A percentile compares a stretch with the other conserved stretches of the same genome.
phyloP scores from a whole-genome alignment of 2,113 vertebrate genomes.

The Madoqua kirkii region DNA sequence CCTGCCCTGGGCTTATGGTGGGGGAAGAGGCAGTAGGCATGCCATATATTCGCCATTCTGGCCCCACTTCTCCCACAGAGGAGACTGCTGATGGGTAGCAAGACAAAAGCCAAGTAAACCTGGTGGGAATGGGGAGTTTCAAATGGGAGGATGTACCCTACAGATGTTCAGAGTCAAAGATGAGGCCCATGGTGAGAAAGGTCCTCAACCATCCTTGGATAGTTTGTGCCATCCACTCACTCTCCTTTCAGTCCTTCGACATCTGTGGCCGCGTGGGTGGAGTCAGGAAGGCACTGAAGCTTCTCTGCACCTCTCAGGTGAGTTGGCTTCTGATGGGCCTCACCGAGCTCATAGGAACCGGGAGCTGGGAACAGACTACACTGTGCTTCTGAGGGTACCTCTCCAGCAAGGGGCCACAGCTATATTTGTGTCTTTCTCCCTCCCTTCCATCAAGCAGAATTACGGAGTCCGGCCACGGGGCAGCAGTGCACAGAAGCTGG shows the following conservation, averaged over 20 bases:
- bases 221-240: not conserved
- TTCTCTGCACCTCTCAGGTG: constrained; percentile 94
- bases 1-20: not conserved
- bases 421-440: not conserved
- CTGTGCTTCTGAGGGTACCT: not conserved
- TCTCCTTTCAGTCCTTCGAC: constrained; percentile 90
- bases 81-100: not conserved
- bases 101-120: not conserved
- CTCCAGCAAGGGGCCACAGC: not conserved
- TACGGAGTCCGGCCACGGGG: constrained; percentile 92
- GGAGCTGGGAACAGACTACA: not conserved
- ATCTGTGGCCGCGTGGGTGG: constrained; percentile 92
- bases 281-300: constrained; percentile 88
- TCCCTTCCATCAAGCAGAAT: constrained; percentile 78
- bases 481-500: constrained; percentile 97
- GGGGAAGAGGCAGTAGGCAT: accelerated
- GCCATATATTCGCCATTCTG: not conserved
- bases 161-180: not conserved
- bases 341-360: not conserved
- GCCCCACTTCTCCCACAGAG: not conserved
- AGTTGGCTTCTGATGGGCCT: constrained; percentile 15
- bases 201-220: not conserved
- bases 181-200: not conserved
- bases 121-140: not conserved
- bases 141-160: not conserved